Evolutionary conservation across 2,113 vertebrate species (phyloP), one percentile per base, ranked within the genome.

Genomic region (Xiphophorus maculatus): DNA sequence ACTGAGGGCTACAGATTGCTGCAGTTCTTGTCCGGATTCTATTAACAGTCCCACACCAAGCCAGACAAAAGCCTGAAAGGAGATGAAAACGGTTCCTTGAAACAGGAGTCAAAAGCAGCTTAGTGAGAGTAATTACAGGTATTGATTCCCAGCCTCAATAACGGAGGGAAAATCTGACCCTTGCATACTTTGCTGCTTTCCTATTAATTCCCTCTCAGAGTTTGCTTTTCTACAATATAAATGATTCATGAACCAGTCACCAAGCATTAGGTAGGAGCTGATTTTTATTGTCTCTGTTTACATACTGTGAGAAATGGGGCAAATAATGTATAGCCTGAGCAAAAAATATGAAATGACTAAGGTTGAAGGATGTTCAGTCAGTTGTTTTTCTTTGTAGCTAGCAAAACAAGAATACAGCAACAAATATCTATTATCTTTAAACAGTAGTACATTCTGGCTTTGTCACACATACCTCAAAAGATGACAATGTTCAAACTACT

Each of bases 151-250:
- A 63, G 82, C 79, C 66, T 61, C 66, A 80, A 76, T 89, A 85
- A 80, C 60, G 81, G 48, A 29, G 70, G 74, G 69, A 82, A 79
- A 88, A 77, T 83, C 32, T 90, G 76, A 89, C 81, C 88, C 64
- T 4, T 62, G 76, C 68, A 87, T 71, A 84, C 79, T 78, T 40
- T 63, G 62, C 70, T 74, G 65, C 65, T 62, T 86, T 87, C 85
- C 66, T 77, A 77, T 85, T 83, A 85, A 87, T 86, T 83, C 70
- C 27, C 73, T 75, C 74, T 81, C 76, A 63, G 63, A 89, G 84
- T 88, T 90, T 81, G 87, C 71, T 82, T 89, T 87, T 85, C 62
- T 69, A 62, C 42, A 83, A 89, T 85, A 87, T 79, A 87, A 91
- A 89, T 89, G 81, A 90, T 83, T 91, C 76, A 88, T 76, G 64